Conservation (phyloP, 92 coral and sea anemone genomes). For the Parazoanthus darwini region DNA sequence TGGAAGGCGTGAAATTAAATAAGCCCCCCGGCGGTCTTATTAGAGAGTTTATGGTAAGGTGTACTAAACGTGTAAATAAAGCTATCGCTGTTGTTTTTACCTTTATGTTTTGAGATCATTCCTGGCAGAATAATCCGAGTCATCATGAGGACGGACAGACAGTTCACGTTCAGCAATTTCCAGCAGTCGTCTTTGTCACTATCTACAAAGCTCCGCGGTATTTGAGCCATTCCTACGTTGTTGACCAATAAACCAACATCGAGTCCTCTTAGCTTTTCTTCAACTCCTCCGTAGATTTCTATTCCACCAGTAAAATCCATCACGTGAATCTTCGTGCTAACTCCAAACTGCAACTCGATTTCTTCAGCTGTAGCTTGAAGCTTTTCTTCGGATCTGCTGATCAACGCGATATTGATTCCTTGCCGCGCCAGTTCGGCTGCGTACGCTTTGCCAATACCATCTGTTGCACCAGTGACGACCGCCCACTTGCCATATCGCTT, state of each 20-base stretch:
- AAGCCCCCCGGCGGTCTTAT: too few relatives aligned
- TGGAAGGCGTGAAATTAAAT: too few relatives aligned
- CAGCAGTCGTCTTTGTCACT: constrained; percentile 67
- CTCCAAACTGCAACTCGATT: constrained; percentile 61
- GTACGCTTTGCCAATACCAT: constrained; percentile 32
- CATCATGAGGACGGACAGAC: constrained; percentile 82
- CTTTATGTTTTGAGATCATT: constrained; percentile 72
- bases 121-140: constrained; percentile 70
- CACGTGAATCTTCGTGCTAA: constrained; percentile 75
- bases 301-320: constrained; percentile 83
- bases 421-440: constrained; percentile 3
- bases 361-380: constrained; percentile 69
- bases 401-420: background rate
- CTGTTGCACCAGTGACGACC: constrained; percentile 17
- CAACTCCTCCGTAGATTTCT: constrained; percentile 76
- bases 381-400: constrained; percentile 64
- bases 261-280: constrained; percentile 64
- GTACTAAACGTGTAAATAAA: too few relatives aligned
- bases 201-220: constrained; percentile 66
- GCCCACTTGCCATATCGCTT: constrained; percentile 19
- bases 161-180: constrained; percentile 73
- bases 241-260: constrained; percentile 88
- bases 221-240: constrained; percentile 73
- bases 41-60: too few relatives aligned
- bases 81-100: background rate